Base-by-base conservation (phyloP, 2,888 invertebrate genomes). In the Drosophila demipolita region DNA sequence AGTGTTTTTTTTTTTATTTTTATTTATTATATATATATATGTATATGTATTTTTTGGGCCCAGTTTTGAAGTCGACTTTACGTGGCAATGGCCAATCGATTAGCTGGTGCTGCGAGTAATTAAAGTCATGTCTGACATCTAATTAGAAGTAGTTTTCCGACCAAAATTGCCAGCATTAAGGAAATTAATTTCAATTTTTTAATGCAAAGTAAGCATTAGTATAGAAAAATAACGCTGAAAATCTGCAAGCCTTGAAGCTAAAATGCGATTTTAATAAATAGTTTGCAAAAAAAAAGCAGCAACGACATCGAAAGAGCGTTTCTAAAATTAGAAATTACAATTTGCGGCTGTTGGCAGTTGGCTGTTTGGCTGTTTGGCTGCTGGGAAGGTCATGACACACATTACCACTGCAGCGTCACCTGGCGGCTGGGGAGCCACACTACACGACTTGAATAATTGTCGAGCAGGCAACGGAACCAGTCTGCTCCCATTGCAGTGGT, bases 211-310 rank as follows among this genome's bases (percentile, higher is more conserved):
- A 49, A 70, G 63, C 40, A 15, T 35, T 35, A 71, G 54, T 29
- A 50, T 53, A 54, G 58, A 55, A 45, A 54, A 48, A 36, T n/a
- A 29, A 45, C 40, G 54, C 45, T 40, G 42, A 40, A 64, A 62
- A 50, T 62, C 73, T 63, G 73, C 67, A 64, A 45, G 72, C 63
- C 35, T 58, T 48, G 60, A 38, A 60, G 59, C 49, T 73, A 64
- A 83, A 86, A 84, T 82, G 82, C 73, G 82, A 83, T 83, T 86
- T 84, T 83, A 83, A 86, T 86, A 86, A 82, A 77, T 78, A 79
- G 73, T 58, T 38, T 62, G 69, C 66, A 52, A 32, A 49, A n/a
- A n/a, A 63, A n/a, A 42, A 15, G 38, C 50, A 36, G 33, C 35
- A 48, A 29, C 57, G 42, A 45, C 66, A 61, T 57, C 61, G 55